phyloP scores from a whole-genome alignment of 2,888 invertebrate species.

The Balanococcus diminutus region DNA sequence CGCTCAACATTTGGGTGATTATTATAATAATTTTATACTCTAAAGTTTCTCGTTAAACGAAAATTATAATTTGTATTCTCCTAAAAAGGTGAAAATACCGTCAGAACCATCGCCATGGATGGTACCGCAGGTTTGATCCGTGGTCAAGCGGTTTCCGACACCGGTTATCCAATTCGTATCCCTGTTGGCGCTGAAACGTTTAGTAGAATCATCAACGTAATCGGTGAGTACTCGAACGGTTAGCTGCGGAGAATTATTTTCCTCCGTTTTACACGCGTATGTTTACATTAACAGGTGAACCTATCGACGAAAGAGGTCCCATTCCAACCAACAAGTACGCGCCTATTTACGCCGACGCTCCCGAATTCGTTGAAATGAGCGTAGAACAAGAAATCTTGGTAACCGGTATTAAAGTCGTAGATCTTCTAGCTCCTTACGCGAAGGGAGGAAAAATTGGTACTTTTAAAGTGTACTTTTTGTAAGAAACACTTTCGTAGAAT shows the following conservation, averaged over 20 bases:
- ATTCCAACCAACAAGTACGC: conserved; percentile 77
- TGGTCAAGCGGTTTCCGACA: conserved; percentile 80
- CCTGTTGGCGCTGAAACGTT: conserved; percentile 90
- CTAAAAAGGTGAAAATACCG: conserved; percentile 74
- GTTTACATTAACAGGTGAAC: conserved; percentile 65
- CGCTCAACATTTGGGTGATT: conserved; percentile 84
- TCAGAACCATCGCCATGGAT: conserved; percentile 93
- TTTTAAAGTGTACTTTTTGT: background rate
- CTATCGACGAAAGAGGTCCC: conserved; percentile 92
- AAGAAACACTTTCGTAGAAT: no score
- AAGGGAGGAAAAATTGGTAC: conserved; percentile 92
- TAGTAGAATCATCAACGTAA: conserved; percentile 92
- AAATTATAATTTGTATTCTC: background rate
- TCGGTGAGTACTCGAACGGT: conserved; percentile 65
- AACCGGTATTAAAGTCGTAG: conserved; percentile 94
- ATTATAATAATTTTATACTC: no score
- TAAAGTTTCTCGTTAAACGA: no score
- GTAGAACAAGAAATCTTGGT: conserved; percentile 92
- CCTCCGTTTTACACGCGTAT: no score
- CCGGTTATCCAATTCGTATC: conserved; percentile 86
- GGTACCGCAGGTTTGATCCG: conserved; percentile 89
- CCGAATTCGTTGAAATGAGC: conserved; percentile 92
- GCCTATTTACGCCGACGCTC: conserved; percentile 89
- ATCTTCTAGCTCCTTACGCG: conserved; percentile 88
- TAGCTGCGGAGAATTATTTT: background rate